These are phyloP conservation scores for Hycleus phaleratus DNA, from an alignment of 1,140 invertebrate species.

Conservation along the genomic window DNA sequence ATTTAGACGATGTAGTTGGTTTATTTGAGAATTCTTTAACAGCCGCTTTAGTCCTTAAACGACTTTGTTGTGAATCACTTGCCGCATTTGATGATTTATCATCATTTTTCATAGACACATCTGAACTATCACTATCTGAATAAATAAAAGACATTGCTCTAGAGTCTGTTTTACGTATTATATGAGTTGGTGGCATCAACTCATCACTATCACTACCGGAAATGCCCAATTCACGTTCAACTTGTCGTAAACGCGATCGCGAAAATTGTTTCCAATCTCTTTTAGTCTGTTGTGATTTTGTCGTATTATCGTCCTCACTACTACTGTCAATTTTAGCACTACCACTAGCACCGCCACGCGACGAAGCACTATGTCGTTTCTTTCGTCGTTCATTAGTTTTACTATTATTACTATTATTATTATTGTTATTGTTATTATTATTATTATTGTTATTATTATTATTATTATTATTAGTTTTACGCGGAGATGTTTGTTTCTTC, in stretches of 20 bases:
- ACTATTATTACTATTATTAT: slow-evolving; percentile 17
- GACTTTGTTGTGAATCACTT: slow-evolving; percentile 60
- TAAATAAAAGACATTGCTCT: slow-evolving; percentile 56
- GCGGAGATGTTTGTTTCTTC: slow-evolving; percentile 31
- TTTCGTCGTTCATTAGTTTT: slow-evolving; percentile 21
- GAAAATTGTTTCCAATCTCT: slow-evolving; percentile 43
- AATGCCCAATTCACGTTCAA: slow-evolving; percentile 60
- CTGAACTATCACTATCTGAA: slow-evolving; percentile 60
- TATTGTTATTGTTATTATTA: too few relatives aligned
- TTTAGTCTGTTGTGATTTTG: slow-evolving; percentile 41
- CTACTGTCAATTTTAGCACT: slow-evolving; percentile 48
- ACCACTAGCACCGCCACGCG: slow-evolving; percentile 8
- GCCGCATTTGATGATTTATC: slow-evolving; percentile 48
- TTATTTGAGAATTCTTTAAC: slow-evolving; percentile 67
- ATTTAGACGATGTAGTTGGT: slow-evolving; percentile 32
- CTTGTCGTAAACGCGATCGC: slow-evolving; percentile 51
- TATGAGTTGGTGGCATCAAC: slow-evolving; percentile 46
- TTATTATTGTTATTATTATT: too few relatives aligned
- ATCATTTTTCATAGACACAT: slow-evolving; percentile 43
- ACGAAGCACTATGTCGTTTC: slow-evolving; percentile 32
- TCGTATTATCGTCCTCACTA: slow-evolving; percentile 47
- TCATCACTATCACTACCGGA: slow-evolving; percentile 71
- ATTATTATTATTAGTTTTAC: slow-evolving; percentile 7
- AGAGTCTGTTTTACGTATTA: slow-evolving; percentile 42
- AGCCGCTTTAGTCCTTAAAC: slow-evolving; percentile 68